These are phyloP conservation scores for Acanthococcus lagerstroemiae DNA, from an alignment of 2,888 invertebrate genomes.

Conservation along the genomic window DNA sequence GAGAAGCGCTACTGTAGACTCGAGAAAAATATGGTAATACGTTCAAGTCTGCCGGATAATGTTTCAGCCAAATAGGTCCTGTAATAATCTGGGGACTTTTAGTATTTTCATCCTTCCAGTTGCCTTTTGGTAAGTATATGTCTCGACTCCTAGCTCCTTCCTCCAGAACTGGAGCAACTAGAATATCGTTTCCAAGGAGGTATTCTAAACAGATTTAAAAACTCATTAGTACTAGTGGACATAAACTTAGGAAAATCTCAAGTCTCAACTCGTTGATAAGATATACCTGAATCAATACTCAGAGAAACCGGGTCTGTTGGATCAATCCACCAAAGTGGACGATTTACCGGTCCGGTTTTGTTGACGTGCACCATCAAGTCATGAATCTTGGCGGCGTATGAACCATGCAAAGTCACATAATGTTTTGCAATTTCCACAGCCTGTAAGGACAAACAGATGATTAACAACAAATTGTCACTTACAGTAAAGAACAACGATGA, in stretches of 20 bases:
- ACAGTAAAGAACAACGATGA: too few relatives aligned
- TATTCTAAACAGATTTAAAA: neutral
- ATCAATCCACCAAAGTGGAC: conserved; percentile 77
- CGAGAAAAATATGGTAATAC: neutral
- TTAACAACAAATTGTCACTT: too few relatives aligned
- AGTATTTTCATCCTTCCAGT: neutral
- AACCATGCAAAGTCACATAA: conserved; percentile 56
- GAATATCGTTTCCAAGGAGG: neutral
- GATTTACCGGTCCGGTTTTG: conserved; percentile 59
- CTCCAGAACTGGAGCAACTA: neutral
- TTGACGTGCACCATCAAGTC: conserved; percentile 53
- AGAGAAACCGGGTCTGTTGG: conserved; percentile 48
- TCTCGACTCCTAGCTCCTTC: neutral
- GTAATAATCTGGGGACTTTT: neutral
- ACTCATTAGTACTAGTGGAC: too few relatives aligned
- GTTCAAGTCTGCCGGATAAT: neutral
- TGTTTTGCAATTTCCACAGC: conserved; percentile 53
- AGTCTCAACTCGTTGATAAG: too few relatives aligned
- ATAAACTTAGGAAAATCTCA: too few relatives aligned
- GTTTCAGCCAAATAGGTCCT: neutral
- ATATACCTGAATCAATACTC: conserved; percentile 1
- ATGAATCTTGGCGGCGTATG: conserved; percentile 50
- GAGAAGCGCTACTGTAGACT: too few relatives aligned
- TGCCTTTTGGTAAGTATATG: neutral
- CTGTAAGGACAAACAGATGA: conserved; percentile 41